These are phyloP conservation scores for Ethmia dodecea DNA, from an alignment of 2,888 invertebrate genomes.

Conservation along the genomic window DNA sequence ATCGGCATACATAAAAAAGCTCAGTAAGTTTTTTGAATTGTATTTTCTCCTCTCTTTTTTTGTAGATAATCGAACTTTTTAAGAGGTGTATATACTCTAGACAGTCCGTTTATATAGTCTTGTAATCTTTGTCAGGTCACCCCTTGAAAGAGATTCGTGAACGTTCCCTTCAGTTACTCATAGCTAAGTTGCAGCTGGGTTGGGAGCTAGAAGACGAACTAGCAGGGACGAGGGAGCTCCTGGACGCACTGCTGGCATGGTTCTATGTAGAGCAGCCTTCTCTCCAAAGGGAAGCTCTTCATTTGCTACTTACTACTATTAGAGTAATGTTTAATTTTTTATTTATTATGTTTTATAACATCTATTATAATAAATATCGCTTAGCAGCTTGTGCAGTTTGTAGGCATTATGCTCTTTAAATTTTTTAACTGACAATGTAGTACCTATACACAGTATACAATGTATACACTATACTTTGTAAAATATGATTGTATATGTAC, in stretches of 20 bases:
- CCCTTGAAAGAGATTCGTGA: constrained; percentile 76
- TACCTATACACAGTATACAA: no score
- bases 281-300: constrained; percentile 75
- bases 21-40: no score
- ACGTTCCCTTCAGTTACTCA: constrained; percentile 69
- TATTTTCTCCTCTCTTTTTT: no score
- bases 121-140: constrained; percentile 64
- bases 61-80: no score
- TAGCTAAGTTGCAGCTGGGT: constrained; percentile 80
- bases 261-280: constrained; percentile 74
- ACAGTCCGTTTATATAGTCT: no score
- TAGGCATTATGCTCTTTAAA: no score
- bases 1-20: constrained; percentile 48
- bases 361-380: background rate
- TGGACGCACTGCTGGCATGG: constrained; percentile 80
- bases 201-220: constrained; percentile 79
- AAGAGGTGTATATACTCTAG: background rate
- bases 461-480: no score
- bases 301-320: constrained; percentile 72
- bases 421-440: no score
- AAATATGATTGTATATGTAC: no score
- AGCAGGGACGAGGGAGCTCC: constrained; percentile 74
- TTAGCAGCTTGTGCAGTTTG: no score
- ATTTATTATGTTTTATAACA: constrained; percentile 1
- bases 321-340: constrained; percentile 55